Base-by-base conservation (phyloP, 2,113 vertebrate species). In the Tyrannus savana region DNA sequence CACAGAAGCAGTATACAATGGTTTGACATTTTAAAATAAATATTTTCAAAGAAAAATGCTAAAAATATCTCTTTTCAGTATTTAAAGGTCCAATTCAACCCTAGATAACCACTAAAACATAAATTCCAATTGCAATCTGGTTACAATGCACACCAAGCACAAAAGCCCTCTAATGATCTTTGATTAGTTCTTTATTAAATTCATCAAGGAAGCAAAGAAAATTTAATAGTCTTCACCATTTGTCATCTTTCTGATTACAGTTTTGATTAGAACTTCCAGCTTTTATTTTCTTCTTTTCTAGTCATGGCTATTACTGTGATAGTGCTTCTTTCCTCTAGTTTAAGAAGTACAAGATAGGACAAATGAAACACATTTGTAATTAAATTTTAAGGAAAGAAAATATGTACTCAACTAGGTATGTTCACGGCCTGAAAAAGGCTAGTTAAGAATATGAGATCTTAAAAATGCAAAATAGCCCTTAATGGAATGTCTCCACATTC, bases 181-280 rank as follows among this genome's bases (percentile, higher is more conserved):
- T 99, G 99, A 99, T 99, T 99, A 99, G 99, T 99, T 99, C 99
- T 98, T 98, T 99, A 99, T 98, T 98, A 99, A 99, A 99, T 99
- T 99, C 99, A 99, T 99, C 98, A 98, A 98, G 98, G 97, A 98
- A 98, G 98, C 98, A 99, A 99, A 98, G 99, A 98, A 99, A 98
- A 99, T 98, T 98, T 99, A 99, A 99, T 99, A 99, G 99, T 98
- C 99, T 98, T 98, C 98, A 97, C 98, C 97, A 98, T 98, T 98
- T 98, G 98, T 98, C 98, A 97, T 98, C 98, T 98, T 99, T 99
- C 98, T 99, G 99, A 99, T 99, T 99, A 99, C 98, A 98, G 98
- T 98, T 98, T 98, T 98, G 98, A 98, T 98, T 98, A 98, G 98
- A 98, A 98, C 97, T 98, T 98, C 97, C 97, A 98, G 98, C 97